Conservation (phyloP, 2,888 invertebrate genomes). For the Anthophora plumipes region DNA sequence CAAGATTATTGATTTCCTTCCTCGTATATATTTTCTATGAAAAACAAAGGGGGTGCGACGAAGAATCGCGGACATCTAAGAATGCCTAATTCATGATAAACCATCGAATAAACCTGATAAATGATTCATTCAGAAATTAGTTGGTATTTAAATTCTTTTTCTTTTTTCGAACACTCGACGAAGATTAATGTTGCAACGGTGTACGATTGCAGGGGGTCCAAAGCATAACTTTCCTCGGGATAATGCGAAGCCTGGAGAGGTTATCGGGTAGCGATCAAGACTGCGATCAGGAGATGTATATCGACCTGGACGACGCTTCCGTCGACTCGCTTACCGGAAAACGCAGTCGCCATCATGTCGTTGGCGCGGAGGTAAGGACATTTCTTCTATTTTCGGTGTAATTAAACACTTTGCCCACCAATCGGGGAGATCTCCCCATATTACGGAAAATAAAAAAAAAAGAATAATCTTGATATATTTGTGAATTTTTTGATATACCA, state of each 20-base stretch:
- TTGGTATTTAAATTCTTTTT: not conserved
- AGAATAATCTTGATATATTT: no score
- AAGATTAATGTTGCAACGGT: slow-evolving; percentile 28
- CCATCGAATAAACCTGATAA: not conserved
- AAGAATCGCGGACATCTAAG: not conserved
- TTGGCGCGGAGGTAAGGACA: slow-evolving; percentile 80
- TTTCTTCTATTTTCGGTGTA: slow-evolving; percentile 17
- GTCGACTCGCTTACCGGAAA: slow-evolving; percentile 84
- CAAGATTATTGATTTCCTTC: not conserved
- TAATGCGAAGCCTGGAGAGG: slow-evolving; percentile 84
- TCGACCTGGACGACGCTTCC: slow-evolving; percentile 84
- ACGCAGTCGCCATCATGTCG: slow-evolving; percentile 83
- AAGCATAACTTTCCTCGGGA: slow-evolving; percentile 72
- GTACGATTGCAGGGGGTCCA: slow-evolving; percentile 60
- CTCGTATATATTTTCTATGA: not conserved
- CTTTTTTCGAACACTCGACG: not conserved
- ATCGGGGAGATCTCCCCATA: no score
- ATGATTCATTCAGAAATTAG: slow-evolving; percentile 17
- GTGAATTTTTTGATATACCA: no score
- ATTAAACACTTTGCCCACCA: no score
- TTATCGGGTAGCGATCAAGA: slow-evolving; percentile 84
- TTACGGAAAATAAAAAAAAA: no score
- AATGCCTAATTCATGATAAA: not conserved
- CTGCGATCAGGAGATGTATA: slow-evolving; percentile 84
- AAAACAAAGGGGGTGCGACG: not conserved